Percentiles rank a stretch among this genome's conserved stretches.
Evolutionary conservation across 2,888 invertebrate genomes (phyloP).

Genomic region (Leistus spinibarbis): DNA sequence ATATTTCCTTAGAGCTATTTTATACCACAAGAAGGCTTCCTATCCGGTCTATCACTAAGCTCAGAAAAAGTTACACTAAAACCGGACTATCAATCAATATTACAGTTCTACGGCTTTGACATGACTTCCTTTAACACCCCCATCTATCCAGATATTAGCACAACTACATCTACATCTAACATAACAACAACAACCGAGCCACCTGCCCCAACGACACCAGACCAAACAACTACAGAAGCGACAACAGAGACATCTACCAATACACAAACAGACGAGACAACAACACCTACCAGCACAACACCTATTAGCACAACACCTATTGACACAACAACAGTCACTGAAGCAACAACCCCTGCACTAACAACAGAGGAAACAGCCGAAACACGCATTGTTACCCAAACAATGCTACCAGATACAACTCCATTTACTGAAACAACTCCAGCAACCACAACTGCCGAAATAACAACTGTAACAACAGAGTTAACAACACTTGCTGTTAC

Average conservation of each 20-base stretch:
- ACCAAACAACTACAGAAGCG: slow-evolving; percentile 38
- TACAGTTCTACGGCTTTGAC: slow-evolving; percentile 83
- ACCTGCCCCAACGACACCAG: slow-evolving; percentile 38
- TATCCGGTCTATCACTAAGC: slow-evolving; percentile 80
- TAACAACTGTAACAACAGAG: slow-evolving; percentile 17
- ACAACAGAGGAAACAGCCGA: slow-evolving; percentile 27
- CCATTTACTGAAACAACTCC: slow-evolving; percentile 12
- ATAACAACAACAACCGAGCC: slow-evolving; percentile 34
- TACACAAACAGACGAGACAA: slow-evolving; percentile 10
- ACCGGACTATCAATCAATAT: slow-evolving; percentile 72
- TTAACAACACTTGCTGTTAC: slow-evolving; percentile 26
- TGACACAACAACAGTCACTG: slow-evolving; percentile 33
- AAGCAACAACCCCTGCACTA: slow-evolving; percentile 18
- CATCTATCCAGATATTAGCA: slow-evolving; percentile 49
- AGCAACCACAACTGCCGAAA: slow-evolving; percentile 25
- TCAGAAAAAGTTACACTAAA: slow-evolving; percentile 78
- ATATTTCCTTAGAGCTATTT: slow-evolving; percentile 72
- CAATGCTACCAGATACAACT: slow-evolving; percentile 30
- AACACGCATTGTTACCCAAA: slow-evolving; percentile 25
- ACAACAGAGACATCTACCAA: slow-evolving; percentile 24
- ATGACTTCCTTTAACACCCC: slow-evolving; percentile 60
- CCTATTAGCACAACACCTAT: slow-evolving; percentile 25
- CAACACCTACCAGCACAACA: slow-evolving; percentile 36
- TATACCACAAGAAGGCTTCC: slow-evolving; percentile 79
- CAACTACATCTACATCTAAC: slow-evolving; percentile 44